These are phyloP conservation scores for Euura saliciscinereae DNA, from an alignment of 1,140 invertebrate genomes.

Conservation along the genomic window DNA sequence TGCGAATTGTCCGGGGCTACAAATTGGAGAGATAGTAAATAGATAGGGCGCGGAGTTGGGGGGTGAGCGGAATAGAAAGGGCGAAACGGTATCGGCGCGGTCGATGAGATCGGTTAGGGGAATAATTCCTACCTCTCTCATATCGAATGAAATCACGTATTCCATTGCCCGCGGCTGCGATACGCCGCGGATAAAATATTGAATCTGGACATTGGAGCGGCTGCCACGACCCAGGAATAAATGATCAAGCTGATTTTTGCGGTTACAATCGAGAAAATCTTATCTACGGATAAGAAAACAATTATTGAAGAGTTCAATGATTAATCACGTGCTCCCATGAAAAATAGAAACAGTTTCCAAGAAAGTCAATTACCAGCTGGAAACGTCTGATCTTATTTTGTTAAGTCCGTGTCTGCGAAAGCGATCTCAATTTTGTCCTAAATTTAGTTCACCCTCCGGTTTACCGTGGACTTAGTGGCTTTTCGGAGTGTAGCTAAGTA, in stretches of 20 bases:
- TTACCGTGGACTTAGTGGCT: constrained; percentile 3
- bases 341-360: neutral
- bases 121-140: neutral
- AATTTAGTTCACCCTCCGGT: constrained; percentile 5
- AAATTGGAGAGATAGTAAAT: constrained; percentile 1
- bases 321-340: too few species aligned
- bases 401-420: neutral
- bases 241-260: too few species aligned
- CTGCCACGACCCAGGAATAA: too few species aligned
- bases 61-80: neutral
- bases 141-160: neutral
- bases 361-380: neutral
- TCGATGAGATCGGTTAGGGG: neutral
- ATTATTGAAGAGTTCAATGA: too few species aligned
- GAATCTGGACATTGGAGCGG: neutral
- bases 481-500: neutral
- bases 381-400: neutral
- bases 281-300: too few species aligned
- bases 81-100: neutral
- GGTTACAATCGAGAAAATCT: too few species aligned
- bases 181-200: neutral
- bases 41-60: neutral
- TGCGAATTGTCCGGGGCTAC: neutral
- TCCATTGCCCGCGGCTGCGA: neutral
- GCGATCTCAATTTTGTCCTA: neutral